Evolutionary conservation across 2,797 vertebrate species (phyloP).

Genomic region (Anableps anableps): DNA sequence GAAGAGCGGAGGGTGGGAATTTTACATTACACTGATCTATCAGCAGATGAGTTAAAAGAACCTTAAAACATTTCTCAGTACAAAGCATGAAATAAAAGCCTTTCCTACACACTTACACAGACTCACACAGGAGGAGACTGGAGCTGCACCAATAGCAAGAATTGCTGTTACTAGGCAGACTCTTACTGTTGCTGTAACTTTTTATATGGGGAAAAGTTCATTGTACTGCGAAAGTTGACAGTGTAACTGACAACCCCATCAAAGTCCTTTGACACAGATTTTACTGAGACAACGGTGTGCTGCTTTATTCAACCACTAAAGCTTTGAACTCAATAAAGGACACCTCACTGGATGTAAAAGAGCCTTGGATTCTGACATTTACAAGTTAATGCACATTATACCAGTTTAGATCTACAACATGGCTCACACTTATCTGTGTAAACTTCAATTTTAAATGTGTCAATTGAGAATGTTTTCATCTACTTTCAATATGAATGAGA

Average conservation of each 20-base stretch:
- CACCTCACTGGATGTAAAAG: neutral
- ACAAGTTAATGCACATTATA: neutral
- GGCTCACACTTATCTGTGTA: neutral
- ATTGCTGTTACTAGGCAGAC: constrained; percentile 94
- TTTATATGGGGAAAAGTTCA: constrained; percentile 67
- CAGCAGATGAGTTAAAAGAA: neutral
- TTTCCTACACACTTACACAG: constrained; percentile 30
- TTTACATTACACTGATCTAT: neutral
- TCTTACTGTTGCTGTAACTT: constrained; percentile 71
- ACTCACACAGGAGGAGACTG: constrained; percentile 81
- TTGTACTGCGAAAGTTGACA: constrained; percentile 48
- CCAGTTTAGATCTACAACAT: neutral
- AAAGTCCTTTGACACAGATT: constrained; percentile 22
- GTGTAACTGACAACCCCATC: constrained; percentile 46
- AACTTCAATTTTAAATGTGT: constrained; percentile 28
- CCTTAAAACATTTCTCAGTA: constrained; percentile 2
- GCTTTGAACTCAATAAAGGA: neutral
- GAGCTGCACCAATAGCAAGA: constrained; percentile 86
- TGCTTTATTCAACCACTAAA: neutral
- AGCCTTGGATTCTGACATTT: constrained; percentile 1
- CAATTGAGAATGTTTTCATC: constrained; percentile 66
- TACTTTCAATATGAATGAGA: constrained; percentile 82
- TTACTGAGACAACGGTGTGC: neutral
- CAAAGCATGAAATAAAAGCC: constrained; percentile 34
- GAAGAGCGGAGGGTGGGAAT: neutral